Conservation (phyloP, 2,113 vertebrate genomes). For the Syngnathoides biaculeatus region DNA sequence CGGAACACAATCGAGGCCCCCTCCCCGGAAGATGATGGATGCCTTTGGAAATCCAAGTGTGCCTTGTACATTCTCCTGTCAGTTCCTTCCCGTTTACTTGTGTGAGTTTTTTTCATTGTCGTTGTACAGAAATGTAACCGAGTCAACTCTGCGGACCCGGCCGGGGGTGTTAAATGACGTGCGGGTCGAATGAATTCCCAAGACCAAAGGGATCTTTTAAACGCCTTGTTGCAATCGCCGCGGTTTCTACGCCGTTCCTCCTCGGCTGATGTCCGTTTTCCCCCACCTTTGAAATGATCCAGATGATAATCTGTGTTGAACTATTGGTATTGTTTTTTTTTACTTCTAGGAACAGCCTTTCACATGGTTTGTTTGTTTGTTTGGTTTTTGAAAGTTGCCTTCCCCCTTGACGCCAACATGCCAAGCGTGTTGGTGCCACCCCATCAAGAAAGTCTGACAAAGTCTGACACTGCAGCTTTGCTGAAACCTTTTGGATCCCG, state of each 20-base stretch:
- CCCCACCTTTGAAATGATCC: background rate
- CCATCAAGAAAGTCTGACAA: too few relatives aligned
- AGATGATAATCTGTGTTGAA: background rate
- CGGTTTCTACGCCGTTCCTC: background rate
- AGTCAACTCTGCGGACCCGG: conserved; percentile 29
- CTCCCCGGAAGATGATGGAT: conserved; percentile 6
- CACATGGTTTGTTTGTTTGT: too few relatives aligned
- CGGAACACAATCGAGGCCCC: background rate
- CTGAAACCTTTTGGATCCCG: too few relatives aligned
- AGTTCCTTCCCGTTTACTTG: conserved; percentile 20
- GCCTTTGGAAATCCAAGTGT: conserved; percentile 51
- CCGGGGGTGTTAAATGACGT: conserved; percentile 21
- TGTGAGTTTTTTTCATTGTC: conserved; percentile 16
- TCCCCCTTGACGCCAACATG: too few relatives aligned
- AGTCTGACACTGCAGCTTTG: too few relatives aligned
- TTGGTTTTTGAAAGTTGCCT: too few relatives aligned
- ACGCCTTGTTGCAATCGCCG: background rate
- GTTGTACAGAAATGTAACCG: conserved; percentile 13
- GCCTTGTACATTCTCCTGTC: conserved; percentile 54
- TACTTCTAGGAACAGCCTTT: background rate
- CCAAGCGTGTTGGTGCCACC: too few relatives aligned
- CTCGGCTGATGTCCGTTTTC: background rate
- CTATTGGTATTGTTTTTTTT: background rate
- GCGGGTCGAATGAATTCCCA: conserved; percentile 12
- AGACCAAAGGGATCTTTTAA: background rate